Conservation (phyloP, 2,113 vertebrate species). For the Indicator maculatus region DNA sequence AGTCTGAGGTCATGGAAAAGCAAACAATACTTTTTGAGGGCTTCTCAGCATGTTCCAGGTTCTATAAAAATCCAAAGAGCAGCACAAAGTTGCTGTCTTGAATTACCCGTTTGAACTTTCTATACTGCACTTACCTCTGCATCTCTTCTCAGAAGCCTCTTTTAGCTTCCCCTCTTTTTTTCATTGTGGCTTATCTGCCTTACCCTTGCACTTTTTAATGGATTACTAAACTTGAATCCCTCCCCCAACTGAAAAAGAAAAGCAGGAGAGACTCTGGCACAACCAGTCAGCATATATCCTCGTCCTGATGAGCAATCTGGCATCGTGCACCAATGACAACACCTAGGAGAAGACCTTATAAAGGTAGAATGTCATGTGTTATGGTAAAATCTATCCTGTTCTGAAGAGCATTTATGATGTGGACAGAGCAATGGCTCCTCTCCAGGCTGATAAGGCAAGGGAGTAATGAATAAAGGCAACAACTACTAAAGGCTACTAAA, state of each 20-base stretch:
- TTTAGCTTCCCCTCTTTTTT: not conserved
- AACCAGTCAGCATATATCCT: not conserved
- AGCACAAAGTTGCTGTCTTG: not conserved
- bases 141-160: not conserved
- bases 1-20: not conserved
- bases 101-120: not conserved
- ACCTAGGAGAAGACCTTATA: not conserved
- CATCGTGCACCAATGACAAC: fast-evolving
- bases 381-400: not conserved
- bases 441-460: not conserved
- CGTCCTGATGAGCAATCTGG: not conserved
- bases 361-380: not conserved
- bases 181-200: fast-evolving
- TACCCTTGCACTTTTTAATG: not conserved
- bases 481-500: not conserved
- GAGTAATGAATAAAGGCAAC: not conserved
- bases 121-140: not conserved
- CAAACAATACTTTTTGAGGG: not conserved
- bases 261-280: not conserved
- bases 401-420: not conserved
- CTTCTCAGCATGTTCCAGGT: fast-evolving
- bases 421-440: not conserved
- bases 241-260: not conserved
- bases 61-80: not conserved
- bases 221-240: not conserved